A percentile compares a stretch with the other conserved stretches of the same genome.
Conservation (phyloP, 2,888 invertebrate genomes). For the Synanthedon tipuliformis region DNA sequence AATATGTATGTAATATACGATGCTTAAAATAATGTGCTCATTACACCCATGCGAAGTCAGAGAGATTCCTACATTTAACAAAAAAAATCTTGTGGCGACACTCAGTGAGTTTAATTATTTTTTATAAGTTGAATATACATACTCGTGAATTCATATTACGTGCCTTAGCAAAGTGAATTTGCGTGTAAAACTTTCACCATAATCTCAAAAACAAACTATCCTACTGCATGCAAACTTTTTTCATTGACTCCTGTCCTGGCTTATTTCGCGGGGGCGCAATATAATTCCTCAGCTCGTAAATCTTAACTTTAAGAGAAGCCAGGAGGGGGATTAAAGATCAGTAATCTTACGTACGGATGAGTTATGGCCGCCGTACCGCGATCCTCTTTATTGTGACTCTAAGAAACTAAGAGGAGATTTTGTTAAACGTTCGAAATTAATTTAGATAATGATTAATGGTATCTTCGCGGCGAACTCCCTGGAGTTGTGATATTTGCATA, state of each 20-base stretch:
- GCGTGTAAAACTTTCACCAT: background rate
- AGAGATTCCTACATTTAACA: no score
- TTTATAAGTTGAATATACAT: no score
- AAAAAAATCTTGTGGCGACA: no score
- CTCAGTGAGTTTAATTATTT: no score
- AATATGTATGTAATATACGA: no score
- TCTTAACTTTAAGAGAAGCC: slow-evolving; percentile 78
- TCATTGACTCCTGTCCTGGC: slow-evolving; percentile 44
- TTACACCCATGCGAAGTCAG: no score
- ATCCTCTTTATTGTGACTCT: slow-evolving; percentile 70
- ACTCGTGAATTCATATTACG: no score
- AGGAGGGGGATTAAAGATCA: slow-evolving; percentile 79
- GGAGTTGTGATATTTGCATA: slow-evolving; percentile 55
- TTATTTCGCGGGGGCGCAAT: slow-evolving; percentile 67
- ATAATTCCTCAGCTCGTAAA: slow-evolving; percentile 77
- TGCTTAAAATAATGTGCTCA: no score
- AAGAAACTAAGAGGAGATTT: slow-evolving; percentile 69
- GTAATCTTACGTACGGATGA: slow-evolving; percentile 79
- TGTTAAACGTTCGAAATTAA: slow-evolving; percentile 68
- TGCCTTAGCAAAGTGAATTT: no score
- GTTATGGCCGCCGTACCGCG: slow-evolving; percentile 69
- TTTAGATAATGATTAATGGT: slow-evolving; percentile 70
- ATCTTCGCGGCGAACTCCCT: slow-evolving; percentile 38
- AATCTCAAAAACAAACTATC: background rate
- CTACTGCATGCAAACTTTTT: slow-evolving; percentile 53